Percentiles rank a stretch among this genome's conserved stretches.
phyloP scores from a whole-genome alignment of 2,113 vertebrate genomes.

The Lethenteron camtschaticum region DNA sequence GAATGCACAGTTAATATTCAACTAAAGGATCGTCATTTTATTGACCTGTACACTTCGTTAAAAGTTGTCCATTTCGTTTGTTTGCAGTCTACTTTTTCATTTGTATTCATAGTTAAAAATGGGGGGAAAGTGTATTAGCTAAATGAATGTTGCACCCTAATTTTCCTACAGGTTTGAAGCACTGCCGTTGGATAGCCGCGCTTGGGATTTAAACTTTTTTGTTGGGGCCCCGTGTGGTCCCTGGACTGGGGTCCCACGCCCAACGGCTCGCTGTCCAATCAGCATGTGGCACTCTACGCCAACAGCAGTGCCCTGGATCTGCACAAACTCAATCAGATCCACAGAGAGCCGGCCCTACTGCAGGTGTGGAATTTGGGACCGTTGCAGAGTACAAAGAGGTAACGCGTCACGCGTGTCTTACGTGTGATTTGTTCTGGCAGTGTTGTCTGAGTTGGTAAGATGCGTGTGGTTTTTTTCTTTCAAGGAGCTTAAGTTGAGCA shows the following conservation, averaged over 20 bases:
- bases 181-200: conserved; percentile 30
- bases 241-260: conserved; percentile 77
- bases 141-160: too few relatives aligned
- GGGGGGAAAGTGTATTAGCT: too few relatives aligned
- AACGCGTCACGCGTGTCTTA: too few relatives aligned
- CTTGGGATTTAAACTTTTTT: conserved; percentile 51
- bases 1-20: too few relatives aligned
- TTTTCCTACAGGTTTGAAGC: conserved; percentile 37
- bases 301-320: conserved; percentile 50
- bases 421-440: too few relatives aligned
- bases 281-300: conserved; percentile 53
- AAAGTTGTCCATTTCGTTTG: too few relatives aligned
- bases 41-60: too few relatives aligned
- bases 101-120: too few relatives aligned
- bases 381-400: conserved; percentile 22
- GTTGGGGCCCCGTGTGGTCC: conserved; percentile 70
- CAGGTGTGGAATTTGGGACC: conserved; percentile 63
- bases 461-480: too few relatives aligned
- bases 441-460: too few relatives aligned
- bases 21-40: too few relatives aligned
- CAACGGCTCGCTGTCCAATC: conserved; percentile 28
- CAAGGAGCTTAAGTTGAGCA: neutral
- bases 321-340: conserved; percentile 25
- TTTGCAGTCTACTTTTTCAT: too few relatives aligned
- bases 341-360: conserved; percentile 33